Evolutionary conservation across 2,888 invertebrate genomes (phyloP).

Genomic region (Noctua janthina): DNA sequence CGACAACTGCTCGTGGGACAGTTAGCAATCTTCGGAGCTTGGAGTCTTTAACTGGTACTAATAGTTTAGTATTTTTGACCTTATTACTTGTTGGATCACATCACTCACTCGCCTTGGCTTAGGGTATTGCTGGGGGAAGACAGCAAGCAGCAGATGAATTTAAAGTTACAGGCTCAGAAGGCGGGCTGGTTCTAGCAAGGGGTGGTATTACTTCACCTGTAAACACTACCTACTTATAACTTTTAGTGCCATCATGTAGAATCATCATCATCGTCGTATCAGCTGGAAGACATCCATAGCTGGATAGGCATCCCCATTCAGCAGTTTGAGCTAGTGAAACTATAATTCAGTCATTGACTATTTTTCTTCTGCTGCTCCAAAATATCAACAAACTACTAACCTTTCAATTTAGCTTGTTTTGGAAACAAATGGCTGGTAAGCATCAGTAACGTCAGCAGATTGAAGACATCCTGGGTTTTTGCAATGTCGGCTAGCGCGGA

Average conservation of each 20-base stretch:
- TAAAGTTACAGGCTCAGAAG: neutral
- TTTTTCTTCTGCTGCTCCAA: neutral
- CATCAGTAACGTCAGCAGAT: constrained; percentile 9
- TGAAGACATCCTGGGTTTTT: constrained; percentile 6
- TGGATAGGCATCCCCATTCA: neutral
- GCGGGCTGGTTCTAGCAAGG: neutral
- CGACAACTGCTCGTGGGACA: constrained; percentile 14
- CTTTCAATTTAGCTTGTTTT: constrained; percentile 19
- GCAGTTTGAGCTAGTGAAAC: neutral
- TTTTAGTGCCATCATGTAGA: neutral
- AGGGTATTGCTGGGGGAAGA: neutral
- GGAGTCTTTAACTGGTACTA: constrained; percentile 27
- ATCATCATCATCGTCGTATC: neutral
- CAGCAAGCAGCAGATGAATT: too few relatives aligned
- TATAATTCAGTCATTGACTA: too few relatives aligned
- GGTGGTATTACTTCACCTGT: neutral
- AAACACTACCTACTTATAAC: neutral
- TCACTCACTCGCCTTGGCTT: neutral
- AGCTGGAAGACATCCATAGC: neutral
- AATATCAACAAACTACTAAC: neutral
- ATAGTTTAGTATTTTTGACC: too few relatives aligned
- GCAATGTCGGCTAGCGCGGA: constrained; percentile 3
- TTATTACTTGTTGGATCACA: too few relatives aligned
- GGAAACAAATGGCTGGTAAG: constrained; percentile 24
- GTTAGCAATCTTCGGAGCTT: constrained; percentile 7